Conservation (phyloP, 2,797 vertebrate genomes). For the Jordanella pulchra region DNA sequence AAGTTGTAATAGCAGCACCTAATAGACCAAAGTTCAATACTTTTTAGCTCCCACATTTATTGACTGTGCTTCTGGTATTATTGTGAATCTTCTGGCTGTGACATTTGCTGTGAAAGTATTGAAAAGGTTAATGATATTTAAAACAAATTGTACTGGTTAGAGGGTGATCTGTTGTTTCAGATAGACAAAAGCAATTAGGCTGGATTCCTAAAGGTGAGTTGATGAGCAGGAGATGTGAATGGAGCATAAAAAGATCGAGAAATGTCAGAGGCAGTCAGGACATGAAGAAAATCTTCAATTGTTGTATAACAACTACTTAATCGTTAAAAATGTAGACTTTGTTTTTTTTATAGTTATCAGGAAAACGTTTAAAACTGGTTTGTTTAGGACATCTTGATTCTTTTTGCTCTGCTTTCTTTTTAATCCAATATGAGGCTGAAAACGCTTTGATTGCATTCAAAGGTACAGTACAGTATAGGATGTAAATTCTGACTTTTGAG, state of each 20-base stretch:
- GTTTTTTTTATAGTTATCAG: neutral
- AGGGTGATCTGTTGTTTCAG: conserved; percentile 19
- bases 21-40: conserved; percentile 4
- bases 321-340: neutral
- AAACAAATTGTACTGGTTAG: conserved; percentile 47
- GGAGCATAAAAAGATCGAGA: conserved; percentile 9
- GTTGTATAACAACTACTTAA: neutral
- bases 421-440: neutral
- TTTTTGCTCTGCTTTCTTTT: neutral
- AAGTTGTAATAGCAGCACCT: neutral
- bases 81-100: conserved; percentile 40
- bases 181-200: conserved; percentile 18
- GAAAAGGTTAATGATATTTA: conserved; percentile 73
- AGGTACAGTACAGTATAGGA: neutral
- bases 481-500: neutral
- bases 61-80: conserved; percentile 36
- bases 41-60: conserved; percentile 40
- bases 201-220: conserved; percentile 25
- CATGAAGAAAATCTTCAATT: neutral
- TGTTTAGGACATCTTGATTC: neutral
- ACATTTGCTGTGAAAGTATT: conserved; percentile 62
- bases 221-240: conserved; percentile 25
- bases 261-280: neutral
- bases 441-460: neutral
- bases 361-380: neutral